Conservation (phyloP, 2,797 vertebrate species). For the Petrocephalus schoutedeni region DNA sequence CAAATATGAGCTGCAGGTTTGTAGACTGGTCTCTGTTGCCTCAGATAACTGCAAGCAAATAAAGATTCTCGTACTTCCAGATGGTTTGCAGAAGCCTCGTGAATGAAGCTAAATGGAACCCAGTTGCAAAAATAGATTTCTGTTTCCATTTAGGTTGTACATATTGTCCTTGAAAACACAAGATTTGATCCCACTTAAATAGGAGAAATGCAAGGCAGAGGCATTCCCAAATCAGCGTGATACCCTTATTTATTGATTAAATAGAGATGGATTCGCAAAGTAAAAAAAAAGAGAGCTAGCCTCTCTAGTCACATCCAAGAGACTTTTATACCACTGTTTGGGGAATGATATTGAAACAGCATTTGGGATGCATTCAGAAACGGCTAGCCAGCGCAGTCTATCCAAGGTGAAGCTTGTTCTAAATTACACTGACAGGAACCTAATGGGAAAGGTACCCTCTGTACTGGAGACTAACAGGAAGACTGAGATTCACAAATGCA, state of each 20-base stretch:
- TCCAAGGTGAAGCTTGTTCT: background rate
- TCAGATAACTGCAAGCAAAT: background rate
- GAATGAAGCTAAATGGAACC: background rate
- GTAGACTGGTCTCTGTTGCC: background rate
- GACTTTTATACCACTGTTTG: background rate
- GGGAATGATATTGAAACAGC: background rate
- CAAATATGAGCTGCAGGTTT: background rate
- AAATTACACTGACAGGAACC: constrained; percentile 11
- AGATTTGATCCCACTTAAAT: background rate
- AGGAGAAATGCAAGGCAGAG: background rate
- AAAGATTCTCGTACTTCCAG: background rate
- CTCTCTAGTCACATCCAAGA: background rate
- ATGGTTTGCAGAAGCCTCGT: background rate
- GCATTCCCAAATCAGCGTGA: background rate
- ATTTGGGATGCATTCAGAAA: background rate
- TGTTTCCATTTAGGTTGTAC: background rate
- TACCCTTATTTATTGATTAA: background rate
- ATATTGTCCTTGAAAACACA: background rate
- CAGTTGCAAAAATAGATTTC: background rate
- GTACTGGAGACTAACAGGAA: background rate
- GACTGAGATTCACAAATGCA: background rate
- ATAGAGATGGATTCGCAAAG: background rate
- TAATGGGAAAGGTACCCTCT: background rate
- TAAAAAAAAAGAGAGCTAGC: background rate
- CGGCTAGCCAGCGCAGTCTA: background rate